Conservation (phyloP, 2,888 invertebrate genomes). For the Sarcophaga subvicina region DNA sequence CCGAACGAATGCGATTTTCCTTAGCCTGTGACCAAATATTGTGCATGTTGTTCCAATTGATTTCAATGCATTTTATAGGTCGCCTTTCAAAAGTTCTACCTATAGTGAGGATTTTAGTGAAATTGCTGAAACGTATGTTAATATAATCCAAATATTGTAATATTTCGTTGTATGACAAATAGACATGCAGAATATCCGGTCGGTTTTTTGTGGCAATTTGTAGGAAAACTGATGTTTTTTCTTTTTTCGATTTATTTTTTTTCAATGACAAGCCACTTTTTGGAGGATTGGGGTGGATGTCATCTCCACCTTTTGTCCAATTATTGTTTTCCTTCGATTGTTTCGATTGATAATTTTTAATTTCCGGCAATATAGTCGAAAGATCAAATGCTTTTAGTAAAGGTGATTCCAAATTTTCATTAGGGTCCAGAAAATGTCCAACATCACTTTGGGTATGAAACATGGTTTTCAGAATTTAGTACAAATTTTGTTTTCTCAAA, state of each 20-base stretch:
- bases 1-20: conserved; percentile 63
- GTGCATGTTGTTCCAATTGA: conserved; percentile 77
- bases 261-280: conserved; percentile 1
- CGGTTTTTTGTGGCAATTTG: conserved; percentile 71
- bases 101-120: conserved; percentile 77
- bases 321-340: neutral
- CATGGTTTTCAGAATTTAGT: conserved; percentile 39
- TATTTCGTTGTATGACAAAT: conserved; percentile 78
- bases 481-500: neutral
- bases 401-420: neutral
- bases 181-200: conserved; percentile 77
- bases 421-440: conserved; percentile 15
- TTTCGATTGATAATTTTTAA: neutral
- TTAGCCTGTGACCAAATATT: conserved; percentile 70
- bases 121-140: conserved; percentile 74
- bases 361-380: conserved; percentile 12
- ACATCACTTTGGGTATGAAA: conserved; percentile 12
- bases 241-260: conserved; percentile 22
- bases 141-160: conserved; percentile 79
- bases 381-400: conserved; percentile 17
- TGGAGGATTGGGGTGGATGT: neutral
- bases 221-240: conserved; percentile 21
- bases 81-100: conserved; percentile 79
- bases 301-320: neutral
- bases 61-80: conserved; percentile 77